Evolutionary conservation across 2,888 invertebrate genomes (phyloP), one percentile per base, ranked within the genome.

Genomic region (Chesias legatella): DNA sequence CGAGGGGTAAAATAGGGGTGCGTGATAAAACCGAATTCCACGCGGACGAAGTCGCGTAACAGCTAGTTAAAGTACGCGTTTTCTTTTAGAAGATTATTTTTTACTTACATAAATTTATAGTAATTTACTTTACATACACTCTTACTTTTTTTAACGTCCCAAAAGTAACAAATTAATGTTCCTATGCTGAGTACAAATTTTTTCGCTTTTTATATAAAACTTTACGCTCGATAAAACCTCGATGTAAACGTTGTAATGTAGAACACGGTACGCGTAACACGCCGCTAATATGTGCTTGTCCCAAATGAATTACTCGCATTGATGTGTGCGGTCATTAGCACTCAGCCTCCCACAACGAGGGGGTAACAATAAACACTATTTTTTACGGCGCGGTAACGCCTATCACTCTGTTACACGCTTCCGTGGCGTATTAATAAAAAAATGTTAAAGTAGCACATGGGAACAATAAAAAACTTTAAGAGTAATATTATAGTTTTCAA

Each of bases 281-380:
- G 32, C 29, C 30, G 17, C 42, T 36, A 26, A 47, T 53, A 51
- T 60, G 56, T 62, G 55, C 58, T 57, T 56, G 51, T 56, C 53
- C 48, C 40, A 37, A 39, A 48, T 48, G 45, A 47, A 51, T 49
- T 44, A 51, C 51, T 48, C 50, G 54, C 59, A 64, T 55, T 58
- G 62, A 58, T 54, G 58, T 54, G 58, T 52, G 60, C 70, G 76
- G 73, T 74, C 73, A 63, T 76, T 74, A 73, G 60, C 73, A 68
- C 64, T 57, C 50, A 52, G 55, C 58, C 75, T 62, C 74, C 73
- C 73, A 68, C 73, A 59, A 62, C 58, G 69, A 66, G 52, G 60
- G 51, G 41, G 32, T 43, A 44, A 52, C 13, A 17, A 17, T 17
- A 47, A 40, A 38, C 48, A 48, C 33, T 41, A 38, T 46, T 41